phyloP scores from a whole-genome alignment of 92 coral and sea anemone species.

The Phenganax marumi region DNA sequence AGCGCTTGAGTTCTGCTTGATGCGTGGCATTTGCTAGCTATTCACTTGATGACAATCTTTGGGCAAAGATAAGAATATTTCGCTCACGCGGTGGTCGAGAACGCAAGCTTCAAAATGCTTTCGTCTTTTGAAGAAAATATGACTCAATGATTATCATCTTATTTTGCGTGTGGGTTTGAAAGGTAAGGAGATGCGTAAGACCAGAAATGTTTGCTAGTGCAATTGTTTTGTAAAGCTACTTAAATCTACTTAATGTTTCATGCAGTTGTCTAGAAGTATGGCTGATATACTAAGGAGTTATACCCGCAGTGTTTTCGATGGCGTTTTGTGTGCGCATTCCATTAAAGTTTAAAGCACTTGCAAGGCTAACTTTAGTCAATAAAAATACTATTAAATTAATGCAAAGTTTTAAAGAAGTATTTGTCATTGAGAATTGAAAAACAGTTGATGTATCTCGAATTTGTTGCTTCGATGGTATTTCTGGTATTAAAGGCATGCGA shows the following conservation, averaged over 20 bases:
- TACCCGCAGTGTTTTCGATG: neutral
- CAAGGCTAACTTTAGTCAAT: neutral
- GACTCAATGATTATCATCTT: neutral
- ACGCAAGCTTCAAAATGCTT: neutral
- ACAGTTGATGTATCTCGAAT: constrained; percentile 21
- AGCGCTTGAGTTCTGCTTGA: neutral
- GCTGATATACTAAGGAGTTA: neutral
- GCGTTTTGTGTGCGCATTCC: neutral
- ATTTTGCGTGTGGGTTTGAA: neutral
- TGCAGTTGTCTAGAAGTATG: neutral
- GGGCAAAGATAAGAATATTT: constrained; percentile 10
- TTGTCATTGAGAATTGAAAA: constrained; percentile 3
- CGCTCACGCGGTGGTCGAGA: neutral
- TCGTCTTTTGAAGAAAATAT: neutral
- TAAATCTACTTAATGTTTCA: neutral
- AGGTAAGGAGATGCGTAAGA: neutral
- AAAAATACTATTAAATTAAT: neutral
- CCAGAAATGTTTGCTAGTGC: neutral
- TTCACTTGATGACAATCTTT: no score
- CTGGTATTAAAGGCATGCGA: constrained; percentile 25
- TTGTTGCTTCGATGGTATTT: neutral
- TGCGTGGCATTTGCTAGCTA: no score
- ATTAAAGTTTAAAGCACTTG: neutral
- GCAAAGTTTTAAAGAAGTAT: neutral
- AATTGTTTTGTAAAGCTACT: neutral